Percentiles rank a stretch among this genome's conserved stretches.
Evolutionary conservation across 2,888 invertebrate genomes (phyloP).

Genomic region (Arge pagana): DNA sequence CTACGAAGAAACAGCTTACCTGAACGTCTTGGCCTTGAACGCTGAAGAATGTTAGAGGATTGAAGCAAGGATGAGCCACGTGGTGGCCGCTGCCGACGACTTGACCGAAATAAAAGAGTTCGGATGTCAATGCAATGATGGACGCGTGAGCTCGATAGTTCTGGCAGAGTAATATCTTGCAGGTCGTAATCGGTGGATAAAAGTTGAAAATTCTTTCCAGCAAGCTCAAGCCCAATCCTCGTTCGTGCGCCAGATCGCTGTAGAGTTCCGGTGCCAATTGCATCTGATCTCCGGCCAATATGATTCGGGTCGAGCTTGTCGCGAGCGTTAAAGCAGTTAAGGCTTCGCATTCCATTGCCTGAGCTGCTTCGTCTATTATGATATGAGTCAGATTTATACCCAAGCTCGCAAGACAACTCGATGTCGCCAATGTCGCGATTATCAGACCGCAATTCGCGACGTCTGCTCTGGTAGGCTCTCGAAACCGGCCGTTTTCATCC

Average conservation of each 20-base stretch:
- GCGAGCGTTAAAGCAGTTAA: constrained; percentile 79
- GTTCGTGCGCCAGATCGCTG: constrained; percentile 73
- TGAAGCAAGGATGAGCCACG: constrained; percentile 68
- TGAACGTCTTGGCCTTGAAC: constrained; percentile 80
- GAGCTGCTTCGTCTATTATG: constrained; percentile 84
- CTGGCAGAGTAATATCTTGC: constrained; percentile 79
- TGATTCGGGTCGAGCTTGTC: constrained; percentile 72
- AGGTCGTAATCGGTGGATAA: constrained; percentile 75
- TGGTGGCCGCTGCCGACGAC: constrained; percentile 75
- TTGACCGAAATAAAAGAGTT: constrained; percentile 79
- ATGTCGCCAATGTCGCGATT: constrained; percentile 80
- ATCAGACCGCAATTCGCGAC: constrained; percentile 72
- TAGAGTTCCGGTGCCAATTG: constrained; percentile 82
- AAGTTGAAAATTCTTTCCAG: constrained; percentile 78
- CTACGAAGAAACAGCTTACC: too few species aligned
- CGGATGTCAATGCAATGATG: constrained; percentile 80
- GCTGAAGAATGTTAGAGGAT: constrained; percentile 80
- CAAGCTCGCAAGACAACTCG: constrained; percentile 73
- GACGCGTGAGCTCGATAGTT: constrained; percentile 84
- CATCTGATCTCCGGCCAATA: constrained; percentile 86
- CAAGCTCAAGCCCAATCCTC: constrained; percentile 73
- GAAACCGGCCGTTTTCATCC: constrained; percentile 66
- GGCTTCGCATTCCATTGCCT: constrained; percentile 85
- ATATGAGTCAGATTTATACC: constrained; percentile 78
- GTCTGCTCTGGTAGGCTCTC: constrained; percentile 73